phyloP scores from a whole-genome alignment of 2,888 invertebrate genomes.

The Colletes collaris region DNA sequence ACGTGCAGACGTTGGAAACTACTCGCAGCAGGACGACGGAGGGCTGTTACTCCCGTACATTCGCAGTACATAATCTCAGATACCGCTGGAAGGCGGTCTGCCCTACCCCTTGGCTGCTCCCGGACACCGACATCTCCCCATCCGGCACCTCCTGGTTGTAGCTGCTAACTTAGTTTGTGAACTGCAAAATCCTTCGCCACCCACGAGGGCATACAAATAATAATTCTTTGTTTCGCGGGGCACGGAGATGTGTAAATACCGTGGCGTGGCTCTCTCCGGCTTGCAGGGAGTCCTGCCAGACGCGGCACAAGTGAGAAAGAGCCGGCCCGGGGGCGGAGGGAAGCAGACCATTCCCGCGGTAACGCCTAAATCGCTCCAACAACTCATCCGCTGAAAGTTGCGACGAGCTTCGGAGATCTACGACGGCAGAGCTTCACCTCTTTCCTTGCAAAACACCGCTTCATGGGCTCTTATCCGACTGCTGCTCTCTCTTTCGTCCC shows the following conservation, averaged over 20 bases:
- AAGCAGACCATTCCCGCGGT: constrained; percentile 77
- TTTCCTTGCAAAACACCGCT: constrained; percentile 57
- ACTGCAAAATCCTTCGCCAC: constrained; percentile 81
- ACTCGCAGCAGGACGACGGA: constrained; percentile 51
- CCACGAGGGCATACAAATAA: constrained; percentile 81
- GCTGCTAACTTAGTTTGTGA: constrained; percentile 82
- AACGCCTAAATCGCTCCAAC: constrained; percentile 82
- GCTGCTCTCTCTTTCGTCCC: background rate
- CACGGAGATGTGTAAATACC: constrained; percentile 81
- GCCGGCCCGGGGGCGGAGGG: constrained; percentile 43
- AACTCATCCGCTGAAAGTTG: constrained; percentile 82
- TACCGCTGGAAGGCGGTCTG: constrained; percentile 59
- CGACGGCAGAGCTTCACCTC: constrained; percentile 68
- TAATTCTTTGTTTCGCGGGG: constrained; percentile 81
- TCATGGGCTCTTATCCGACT: constrained; percentile 54
- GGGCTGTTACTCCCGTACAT: constrained; percentile 73
- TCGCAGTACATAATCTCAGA: constrained; percentile 78
- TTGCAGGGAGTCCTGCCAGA: constrained; percentile 60
- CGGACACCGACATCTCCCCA: constrained; percentile 50
- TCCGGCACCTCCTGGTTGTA: constrained; percentile 68
- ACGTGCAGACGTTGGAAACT: constrained; percentile 29
- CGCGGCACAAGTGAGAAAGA: constrained; percentile 59
- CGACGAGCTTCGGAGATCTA: constrained; percentile 80
- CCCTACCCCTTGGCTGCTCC: constrained; percentile 31
- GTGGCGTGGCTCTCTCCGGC: constrained; percentile 66